phyloP scores from a whole-genome alignment of 2,797 vertebrate genomes.

The Telmatherina bonti region DNA sequence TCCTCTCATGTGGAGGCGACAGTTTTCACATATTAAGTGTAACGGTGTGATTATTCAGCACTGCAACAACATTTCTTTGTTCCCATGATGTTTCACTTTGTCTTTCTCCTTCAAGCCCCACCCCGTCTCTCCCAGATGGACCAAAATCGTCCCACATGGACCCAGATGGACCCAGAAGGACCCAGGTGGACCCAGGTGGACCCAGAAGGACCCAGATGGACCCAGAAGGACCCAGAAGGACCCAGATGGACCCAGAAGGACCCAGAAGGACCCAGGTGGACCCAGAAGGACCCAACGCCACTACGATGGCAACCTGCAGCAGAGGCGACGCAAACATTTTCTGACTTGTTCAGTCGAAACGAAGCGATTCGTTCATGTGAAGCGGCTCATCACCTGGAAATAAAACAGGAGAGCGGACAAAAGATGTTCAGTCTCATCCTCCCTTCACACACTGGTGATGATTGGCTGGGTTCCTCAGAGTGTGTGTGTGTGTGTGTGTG shows the following conservation, averaged over 20 bases:
- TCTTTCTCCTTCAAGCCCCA: not conserved
- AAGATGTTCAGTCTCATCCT: slow-evolving; percentile 35
- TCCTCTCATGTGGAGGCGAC: not conserved
- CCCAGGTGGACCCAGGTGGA: too few relatives aligned
- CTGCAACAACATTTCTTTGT: too few relatives aligned
- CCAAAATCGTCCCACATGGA: too few relatives aligned
- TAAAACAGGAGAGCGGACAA: slow-evolving; percentile 23
- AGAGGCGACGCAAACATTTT: not conserved
- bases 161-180: too few relatives aligned
- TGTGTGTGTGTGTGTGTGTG: too few relatives aligned
- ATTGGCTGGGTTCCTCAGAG: slow-evolving; percentile 30
- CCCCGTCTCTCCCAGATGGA: not conserved
- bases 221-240: too few relatives aligned
- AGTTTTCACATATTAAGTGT: not conserved
- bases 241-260: too few relatives aligned
- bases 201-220: too few relatives aligned
- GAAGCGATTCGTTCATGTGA: not conserved
- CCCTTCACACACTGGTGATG: slow-evolving; percentile 61
- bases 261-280: not conserved
- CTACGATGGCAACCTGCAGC: not conserved
- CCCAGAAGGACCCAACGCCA: not conserved
- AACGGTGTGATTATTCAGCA: too few relatives aligned
- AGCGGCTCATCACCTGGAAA: slow-evolving; percentile 22
- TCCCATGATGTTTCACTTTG: not conserved
- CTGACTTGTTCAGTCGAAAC: not conserved